Conservation (phyloP, 2,888 invertebrate species). For the Acrocyrtus sp. region DNA sequence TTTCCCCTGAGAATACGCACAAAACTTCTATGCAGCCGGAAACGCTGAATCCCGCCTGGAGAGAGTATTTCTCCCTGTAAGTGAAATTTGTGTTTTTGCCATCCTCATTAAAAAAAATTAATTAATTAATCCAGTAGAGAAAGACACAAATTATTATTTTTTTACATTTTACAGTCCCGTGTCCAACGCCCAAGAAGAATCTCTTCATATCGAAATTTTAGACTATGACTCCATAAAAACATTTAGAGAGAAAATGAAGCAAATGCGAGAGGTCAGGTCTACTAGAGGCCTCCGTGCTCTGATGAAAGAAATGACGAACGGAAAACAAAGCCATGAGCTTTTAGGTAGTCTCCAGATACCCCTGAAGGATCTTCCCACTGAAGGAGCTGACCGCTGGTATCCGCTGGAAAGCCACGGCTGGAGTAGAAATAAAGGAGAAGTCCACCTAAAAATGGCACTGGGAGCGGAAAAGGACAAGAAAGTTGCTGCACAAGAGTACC, state of each 20-base stretch:
- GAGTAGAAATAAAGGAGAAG: slow-evolving; percentile 79
- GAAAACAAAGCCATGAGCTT: slow-evolving; percentile 94
- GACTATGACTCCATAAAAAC: slow-evolving; percentile 93
- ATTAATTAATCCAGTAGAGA: slow-evolving; percentile 35
- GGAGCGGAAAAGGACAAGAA: slow-evolving; percentile 87
- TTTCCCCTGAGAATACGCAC: slow-evolving; percentile 81
- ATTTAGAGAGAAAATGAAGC: slow-evolving; percentile 86
- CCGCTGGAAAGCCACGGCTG: slow-evolving; percentile 78
- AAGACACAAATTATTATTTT: slow-evolving; percentile 65
- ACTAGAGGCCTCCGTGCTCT: slow-evolving; percentile 84
- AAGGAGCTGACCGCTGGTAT: slow-evolving; percentile 94
- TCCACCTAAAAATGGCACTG: slow-evolving; percentile 84
- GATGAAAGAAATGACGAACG: slow-evolving; percentile 91
- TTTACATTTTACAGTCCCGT: no score
- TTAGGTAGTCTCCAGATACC: slow-evolving; percentile 89
- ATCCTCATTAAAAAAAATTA: slow-evolving; percentile 24
- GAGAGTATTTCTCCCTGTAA: slow-evolving; percentile 97
- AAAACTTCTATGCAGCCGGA: slow-evolving; percentile 91
- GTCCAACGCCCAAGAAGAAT: slow-evolving; percentile 78
- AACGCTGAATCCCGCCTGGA: slow-evolving; percentile 94
- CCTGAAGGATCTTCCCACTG: slow-evolving; percentile 90
- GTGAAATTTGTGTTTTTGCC: slow-evolving; percentile 65
- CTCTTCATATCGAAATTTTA: slow-evolving; percentile 83
- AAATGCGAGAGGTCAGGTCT: slow-evolving; percentile 86
- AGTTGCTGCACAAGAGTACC: slow-evolving; percentile 86